These are phyloP conservation scores for Drosophila virilis DNA, from an alignment of 1,140 invertebrate genomes.

Conservation along the genomic window DNA sequence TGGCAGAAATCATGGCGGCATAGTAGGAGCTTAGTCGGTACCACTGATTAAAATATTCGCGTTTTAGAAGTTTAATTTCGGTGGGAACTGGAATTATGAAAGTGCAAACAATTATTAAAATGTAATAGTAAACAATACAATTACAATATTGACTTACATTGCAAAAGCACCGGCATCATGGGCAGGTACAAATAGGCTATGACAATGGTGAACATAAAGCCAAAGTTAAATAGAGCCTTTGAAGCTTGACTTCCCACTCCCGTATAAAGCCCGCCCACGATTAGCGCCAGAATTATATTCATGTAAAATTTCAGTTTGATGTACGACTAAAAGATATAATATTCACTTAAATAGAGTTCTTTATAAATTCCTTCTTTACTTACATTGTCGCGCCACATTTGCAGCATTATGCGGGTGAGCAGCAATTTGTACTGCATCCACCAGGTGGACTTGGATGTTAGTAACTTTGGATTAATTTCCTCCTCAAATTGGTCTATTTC, in stretches of 20 bases:
- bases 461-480: constrained; percentile 83
- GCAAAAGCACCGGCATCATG: constrained; percentile 90
- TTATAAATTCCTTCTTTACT: constrained; percentile 75
- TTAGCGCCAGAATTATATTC: constrained; percentile 88
- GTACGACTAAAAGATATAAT: constrained; percentile 86
- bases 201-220: constrained; percentile 91
- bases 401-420: constrained; percentile 88
- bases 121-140: not conserved
- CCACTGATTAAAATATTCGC: constrained; percentile 98
- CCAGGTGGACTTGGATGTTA: constrained; percentile 86
- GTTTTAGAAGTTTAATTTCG: constrained; percentile 93
- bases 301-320: constrained; percentile 88
- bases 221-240: constrained; percentile 92
- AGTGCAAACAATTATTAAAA: not conserved
- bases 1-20: constrained; percentile 91
- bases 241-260: constrained; percentile 91
- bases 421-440: constrained; percentile 88
- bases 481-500: constrained; percentile 78
- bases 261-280: constrained; percentile 89
- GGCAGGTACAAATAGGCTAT: constrained; percentile 92
- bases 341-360: not conserved
- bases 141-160: constrained; percentile 86
- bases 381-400: constrained; percentile 90
- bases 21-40: constrained; percentile 96
- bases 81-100: constrained; percentile 90